These are phyloP conservation scores for Burhinus oedicnemus DNA, from an alignment of 2,113 vertebrate genomes.

Conservation along the genomic window DNA sequence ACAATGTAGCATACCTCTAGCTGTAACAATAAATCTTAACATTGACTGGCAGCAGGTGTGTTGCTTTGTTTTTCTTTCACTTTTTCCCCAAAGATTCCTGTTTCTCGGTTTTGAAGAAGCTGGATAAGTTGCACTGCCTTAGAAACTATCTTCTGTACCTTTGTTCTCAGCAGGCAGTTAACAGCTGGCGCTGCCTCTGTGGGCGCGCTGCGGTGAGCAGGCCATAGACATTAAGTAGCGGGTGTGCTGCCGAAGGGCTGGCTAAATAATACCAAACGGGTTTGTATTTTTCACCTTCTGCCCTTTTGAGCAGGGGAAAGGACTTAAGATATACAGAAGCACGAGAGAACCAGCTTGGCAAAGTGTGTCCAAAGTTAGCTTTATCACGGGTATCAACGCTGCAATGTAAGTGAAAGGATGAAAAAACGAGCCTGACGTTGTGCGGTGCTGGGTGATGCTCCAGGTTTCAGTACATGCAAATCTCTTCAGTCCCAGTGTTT, in stretches of 20 bases:
- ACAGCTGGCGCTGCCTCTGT: fast-evolving
- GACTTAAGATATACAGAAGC: neutral
- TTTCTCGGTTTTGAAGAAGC: fast-evolving
- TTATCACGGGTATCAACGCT: fast-evolving
- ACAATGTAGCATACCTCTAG: neutral
- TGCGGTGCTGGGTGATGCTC: fast-evolving
- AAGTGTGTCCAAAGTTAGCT: fast-evolving
- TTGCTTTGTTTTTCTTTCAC: neutral
- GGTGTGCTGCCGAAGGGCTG: neutral
- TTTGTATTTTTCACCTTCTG: neutral
- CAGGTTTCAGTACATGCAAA: fast-evolving
- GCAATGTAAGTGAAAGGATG: fast-evolving
- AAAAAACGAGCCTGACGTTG: fast-evolving
- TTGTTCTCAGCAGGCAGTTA: neutral
- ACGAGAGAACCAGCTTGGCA: neutral
- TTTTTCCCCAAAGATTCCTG: fast-evolving
- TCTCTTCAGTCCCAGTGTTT: neutral
- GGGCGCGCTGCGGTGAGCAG: fast-evolving
- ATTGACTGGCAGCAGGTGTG: neutral
- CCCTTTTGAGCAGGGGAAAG: neutral
- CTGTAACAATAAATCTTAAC: neutral
- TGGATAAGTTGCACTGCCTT: fast-evolving
- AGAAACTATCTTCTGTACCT: fast-evolving
- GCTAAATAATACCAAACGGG: fast-evolving
- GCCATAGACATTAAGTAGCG: fast-evolving